Evolutionary conservation across 1,140 invertebrate genomes (phyloP), one percentile per base, ranked within the genome.

Genomic region (Aphaenogaster ashmeadi): DNA sequence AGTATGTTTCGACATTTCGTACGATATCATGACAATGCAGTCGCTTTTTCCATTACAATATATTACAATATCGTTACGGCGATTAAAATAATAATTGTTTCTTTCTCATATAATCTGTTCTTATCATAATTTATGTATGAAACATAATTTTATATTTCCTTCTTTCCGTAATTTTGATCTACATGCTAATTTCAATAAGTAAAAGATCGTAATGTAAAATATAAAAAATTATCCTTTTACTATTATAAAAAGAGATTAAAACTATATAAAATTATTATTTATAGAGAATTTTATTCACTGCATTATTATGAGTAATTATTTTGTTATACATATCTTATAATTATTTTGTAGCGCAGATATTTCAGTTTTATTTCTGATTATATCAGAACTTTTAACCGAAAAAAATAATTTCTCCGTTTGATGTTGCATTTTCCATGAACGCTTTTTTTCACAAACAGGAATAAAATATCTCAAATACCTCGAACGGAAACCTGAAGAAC

Each of bases 401-500:
- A 64, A 36, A 64, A 36, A 36, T 64, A 38, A 15, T 66, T 18
- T 41, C 7, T 18, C 6, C 7, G 8, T 66, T 18, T n/a, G 36
- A 50, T 18, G 18, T 21, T 27, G 11, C 5, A 21, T 27, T 47
- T 50, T 58, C 47, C 27, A 27, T 8, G n/a, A 50, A 33, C 15
- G 60, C 69, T 11, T 27, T 86, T 88, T 88, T 54, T 4, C 54
- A 67, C 21, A 58, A 75, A 27, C 13, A 47, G 33, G 2, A 54
- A 86, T 52, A 60, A 79, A 62, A 33, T n/a, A 54, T 84, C 27
- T 69, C 18, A 71, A 89, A 50, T 67, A 2, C 21, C 18, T n/a
- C n/a, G 4, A 67, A 44, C 9, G 11, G 8, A 44, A 67, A 88
- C 6, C 11, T 13, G 4, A 64, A 27, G 41, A 84, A 54, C 13